These are phyloP conservation scores for Sorex fumeus DNA, from an alignment of 2,113 vertebrate genomes.

Conservation along the genomic window DNA sequence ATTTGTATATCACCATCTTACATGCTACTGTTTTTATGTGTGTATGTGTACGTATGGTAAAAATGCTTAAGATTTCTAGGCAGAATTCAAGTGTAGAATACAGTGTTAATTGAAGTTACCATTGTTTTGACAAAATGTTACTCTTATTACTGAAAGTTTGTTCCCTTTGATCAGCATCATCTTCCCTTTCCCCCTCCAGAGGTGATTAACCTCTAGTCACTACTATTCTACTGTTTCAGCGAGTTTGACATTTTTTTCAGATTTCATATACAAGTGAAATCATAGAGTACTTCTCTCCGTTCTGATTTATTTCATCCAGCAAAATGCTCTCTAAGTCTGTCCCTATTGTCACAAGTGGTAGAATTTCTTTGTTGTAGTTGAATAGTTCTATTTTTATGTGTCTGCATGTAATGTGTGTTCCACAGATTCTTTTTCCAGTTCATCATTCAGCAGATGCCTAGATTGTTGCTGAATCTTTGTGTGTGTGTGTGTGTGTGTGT, in stretches of 20 bases:
- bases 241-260: background rate
- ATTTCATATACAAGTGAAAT: slow-evolving; percentile 11
- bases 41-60: background rate
- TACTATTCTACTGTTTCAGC: background rate
- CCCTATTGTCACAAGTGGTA: slow-evolving; percentile 10
- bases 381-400: background rate
- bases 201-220: background rate
- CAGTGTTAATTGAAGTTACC: background rate
- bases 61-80: background rate
- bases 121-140: background rate
- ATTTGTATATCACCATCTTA: background rate
- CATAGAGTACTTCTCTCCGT: background rate
- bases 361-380: slow-evolving; percentile 34
- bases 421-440: background rate
- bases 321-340: slow-evolving; percentile 22
- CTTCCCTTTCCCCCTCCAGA: background rate
- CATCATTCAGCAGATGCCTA: background rate
- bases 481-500: no score
- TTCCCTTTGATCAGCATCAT: slow-evolving; percentile 13
- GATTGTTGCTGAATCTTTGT: background rate
- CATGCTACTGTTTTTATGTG: background rate
- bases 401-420: background rate
- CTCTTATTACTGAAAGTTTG: background rate
- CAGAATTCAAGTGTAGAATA: background rate
- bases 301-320: slow-evolving; percentile 10